Evolutionary conservation across 2,888 invertebrate genomes (phyloP).

Genomic region (Cylloceria caligata): DNA sequence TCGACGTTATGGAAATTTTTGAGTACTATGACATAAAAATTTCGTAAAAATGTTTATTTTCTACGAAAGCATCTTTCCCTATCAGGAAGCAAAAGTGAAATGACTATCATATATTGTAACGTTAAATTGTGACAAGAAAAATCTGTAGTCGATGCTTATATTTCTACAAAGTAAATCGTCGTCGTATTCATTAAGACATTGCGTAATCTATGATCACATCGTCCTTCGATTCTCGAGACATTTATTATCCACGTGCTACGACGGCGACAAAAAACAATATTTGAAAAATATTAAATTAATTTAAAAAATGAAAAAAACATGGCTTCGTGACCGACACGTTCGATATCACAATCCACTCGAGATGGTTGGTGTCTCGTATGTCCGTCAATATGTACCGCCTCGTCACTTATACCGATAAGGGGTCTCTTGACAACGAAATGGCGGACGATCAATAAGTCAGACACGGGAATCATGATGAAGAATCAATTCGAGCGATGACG

Average conservation of each 20-base stretch:
- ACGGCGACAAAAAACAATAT: constrained; percentile 35
- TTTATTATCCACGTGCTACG: constrained; percentile 23
- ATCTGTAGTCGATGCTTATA: constrained; percentile 37
- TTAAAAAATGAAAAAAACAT: constrained; percentile 41
- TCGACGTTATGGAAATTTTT: no score
- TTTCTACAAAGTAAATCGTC: constrained; percentile 48
- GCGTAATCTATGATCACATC: constrained; percentile 48
- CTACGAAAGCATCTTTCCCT: no score
- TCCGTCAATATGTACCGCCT: constrained; percentile 36
- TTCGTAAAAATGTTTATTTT: no score
- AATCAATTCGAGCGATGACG: constrained; percentile 76
- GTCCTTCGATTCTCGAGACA: constrained; percentile 53
- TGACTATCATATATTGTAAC: no score
- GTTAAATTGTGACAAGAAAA: no score
- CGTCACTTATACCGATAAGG: constrained; percentile 74
- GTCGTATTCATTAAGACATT: constrained; percentile 25
- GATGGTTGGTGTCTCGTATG: no score
- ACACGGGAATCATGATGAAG: constrained; percentile 42
- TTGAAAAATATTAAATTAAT: constrained; percentile 29
- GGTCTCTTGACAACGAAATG: constrained; percentile 74
- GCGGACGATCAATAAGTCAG: constrained; percentile 58
- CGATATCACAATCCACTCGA: constrained; percentile 66
- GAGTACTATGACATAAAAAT: no score
- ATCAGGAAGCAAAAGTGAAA: no score
- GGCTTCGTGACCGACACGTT: constrained; percentile 58